Evolutionary conservation across 2,888 invertebrate species (phyloP).

Genomic region (Melitaea athalia): DNA sequence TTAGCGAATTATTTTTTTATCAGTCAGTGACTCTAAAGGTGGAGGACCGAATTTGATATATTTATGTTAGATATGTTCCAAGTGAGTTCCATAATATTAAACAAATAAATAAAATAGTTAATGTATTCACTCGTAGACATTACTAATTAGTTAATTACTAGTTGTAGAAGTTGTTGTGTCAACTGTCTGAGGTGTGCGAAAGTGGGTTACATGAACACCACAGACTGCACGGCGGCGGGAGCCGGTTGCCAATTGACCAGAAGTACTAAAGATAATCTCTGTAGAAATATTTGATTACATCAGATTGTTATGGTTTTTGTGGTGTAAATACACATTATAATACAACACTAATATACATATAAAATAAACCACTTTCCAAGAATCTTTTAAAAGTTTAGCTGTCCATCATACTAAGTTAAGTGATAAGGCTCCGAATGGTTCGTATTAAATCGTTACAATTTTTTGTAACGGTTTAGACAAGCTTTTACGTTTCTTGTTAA

Average conservation of each 20-base stretch:
- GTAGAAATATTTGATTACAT: not conserved
- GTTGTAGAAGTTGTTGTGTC: conserved; percentile 24
- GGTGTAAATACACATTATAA: not conserved
- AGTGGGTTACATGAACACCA: conserved; percentile 58
- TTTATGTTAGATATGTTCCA: not conserved
- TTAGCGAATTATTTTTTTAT: conserved; percentile 9
- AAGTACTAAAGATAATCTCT: conserved; percentile 40
- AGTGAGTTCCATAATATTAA: not conserved
- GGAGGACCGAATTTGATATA: not conserved
- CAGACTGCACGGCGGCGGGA: conserved; percentile 73
- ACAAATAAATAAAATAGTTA: not conserved
- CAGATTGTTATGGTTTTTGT: conserved; percentile 7
- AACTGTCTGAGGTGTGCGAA: conserved; percentile 46
- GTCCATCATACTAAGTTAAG: not conserved
- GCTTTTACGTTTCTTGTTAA: conserved; percentile 25
- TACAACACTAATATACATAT: not conserved
- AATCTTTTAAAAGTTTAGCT: not conserved
- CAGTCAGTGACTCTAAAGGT: conserved; percentile 6
- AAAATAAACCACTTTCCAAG: not conserved
- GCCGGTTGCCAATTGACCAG: conserved; percentile 59
- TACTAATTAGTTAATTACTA: conserved; percentile 7
- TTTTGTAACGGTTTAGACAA: not conserved
- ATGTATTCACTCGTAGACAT: not conserved
- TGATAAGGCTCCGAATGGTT: not conserved
- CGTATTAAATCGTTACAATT: conserved; percentile 17